Conservation (phyloP, 2,797 vertebrate species). For the Lycodopsis pacificus region DNA sequence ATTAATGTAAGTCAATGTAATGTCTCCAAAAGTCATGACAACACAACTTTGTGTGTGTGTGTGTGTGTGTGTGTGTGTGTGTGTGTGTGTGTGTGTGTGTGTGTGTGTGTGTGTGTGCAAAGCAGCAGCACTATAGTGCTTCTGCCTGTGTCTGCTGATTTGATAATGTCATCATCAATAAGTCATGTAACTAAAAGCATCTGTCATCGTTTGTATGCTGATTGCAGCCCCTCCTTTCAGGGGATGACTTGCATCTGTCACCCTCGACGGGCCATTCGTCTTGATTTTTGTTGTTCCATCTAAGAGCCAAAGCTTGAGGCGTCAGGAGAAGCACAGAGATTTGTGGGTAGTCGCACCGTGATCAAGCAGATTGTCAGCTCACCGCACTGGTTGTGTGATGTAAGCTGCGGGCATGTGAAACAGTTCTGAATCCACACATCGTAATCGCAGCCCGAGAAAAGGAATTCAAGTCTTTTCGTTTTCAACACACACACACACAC, state of each 20-base stretch:
- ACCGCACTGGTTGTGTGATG: constrained; percentile 18
- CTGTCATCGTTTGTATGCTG: constrained; percentile 66
- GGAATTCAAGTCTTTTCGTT: constrained; percentile 42
- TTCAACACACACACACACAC: constrained; percentile 16
- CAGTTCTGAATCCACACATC: constrained; percentile 20
- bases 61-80: constrained; percentile 25
- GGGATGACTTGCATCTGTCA: constrained; percentile 72
- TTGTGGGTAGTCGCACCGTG: constrained; percentile 36
- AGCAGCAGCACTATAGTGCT: background rate
- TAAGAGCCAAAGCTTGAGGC: constrained; percentile 34
- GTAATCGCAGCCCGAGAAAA: constrained; percentile 34
- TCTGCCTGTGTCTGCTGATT: constrained; percentile 34
- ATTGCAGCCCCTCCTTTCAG: constrained; percentile 52
- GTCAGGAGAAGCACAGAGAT: constrained; percentile 15
- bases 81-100: constrained; percentile 24
- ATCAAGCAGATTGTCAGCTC: constrained; percentile 43
- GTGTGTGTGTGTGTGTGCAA: constrained; percentile 23
- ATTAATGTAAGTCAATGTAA: too few relatives aligned
- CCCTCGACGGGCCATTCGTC: constrained; percentile 68
- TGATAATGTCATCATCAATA: constrained; percentile 65
- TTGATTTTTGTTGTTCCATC: constrained; percentile 63
- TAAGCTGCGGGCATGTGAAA: constrained; percentile 34
- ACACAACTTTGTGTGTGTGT: constrained; percentile 3
- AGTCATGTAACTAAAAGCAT: constrained; percentile 53
- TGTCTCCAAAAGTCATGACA: background rate